These are phyloP conservation scores for Mamestra configurata DNA, from an alignment of 1,140 invertebrate species.

Conservation along the genomic window DNA sequence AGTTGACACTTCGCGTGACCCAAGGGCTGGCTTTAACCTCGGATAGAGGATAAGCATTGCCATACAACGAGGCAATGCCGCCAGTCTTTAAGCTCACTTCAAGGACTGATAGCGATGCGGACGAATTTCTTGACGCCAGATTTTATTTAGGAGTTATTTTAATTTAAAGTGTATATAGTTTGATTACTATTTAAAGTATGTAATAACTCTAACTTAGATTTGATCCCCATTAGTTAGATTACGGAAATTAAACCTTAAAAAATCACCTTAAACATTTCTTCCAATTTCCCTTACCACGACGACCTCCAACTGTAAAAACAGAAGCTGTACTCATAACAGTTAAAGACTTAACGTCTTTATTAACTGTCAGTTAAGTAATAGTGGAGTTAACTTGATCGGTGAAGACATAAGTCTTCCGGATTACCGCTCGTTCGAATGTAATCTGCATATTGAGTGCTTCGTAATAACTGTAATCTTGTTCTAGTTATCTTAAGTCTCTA, in stretches of 20 bases:
- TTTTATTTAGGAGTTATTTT: no score
- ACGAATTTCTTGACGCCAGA: no score
- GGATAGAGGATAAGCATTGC: no score
- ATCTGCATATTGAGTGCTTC: conserved; percentile 45
- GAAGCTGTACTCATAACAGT: not conserved
- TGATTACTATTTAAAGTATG: no score
- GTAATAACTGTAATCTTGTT: conserved; percentile 5
- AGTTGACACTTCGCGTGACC: no score
- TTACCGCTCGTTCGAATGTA: conserved; percentile 15
- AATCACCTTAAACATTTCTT: not conserved
- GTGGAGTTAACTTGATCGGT: conserved; percentile 3
- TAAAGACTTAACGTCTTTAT: not conserved
- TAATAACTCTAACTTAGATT: no score
- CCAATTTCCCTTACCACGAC: not conserved
- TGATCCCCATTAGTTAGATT: no score
- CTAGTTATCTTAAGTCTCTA: conserved; percentile 2
- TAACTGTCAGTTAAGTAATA: not conserved
- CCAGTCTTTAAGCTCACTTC: no score
- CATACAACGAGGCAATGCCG: no score
- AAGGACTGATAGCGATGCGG: no score
- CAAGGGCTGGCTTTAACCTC: no score
- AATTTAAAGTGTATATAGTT: no score
- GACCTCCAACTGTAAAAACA: not conserved
- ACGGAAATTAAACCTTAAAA: not conserved
- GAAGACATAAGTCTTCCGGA: conserved; percentile 28